Base-by-base conservation (phyloP, 2,797 vertebrate genomes). In the Gephyroberyx darwinii region DNA sequence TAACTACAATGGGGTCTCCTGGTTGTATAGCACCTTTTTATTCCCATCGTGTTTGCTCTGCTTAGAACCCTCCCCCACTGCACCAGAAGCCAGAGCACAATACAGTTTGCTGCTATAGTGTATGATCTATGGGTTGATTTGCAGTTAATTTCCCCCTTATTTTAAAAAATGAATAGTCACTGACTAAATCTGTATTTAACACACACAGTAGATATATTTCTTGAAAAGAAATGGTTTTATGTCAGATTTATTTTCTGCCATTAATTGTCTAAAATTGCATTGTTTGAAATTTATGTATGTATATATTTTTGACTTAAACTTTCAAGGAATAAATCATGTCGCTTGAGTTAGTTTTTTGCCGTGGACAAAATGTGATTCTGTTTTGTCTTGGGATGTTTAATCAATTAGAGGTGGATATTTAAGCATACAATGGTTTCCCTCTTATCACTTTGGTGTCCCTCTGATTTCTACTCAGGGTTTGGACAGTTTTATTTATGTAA, bases 251-350 rank as follows among this genome's bases (percentile, higher is more conserved):
- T 79, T 86, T 86, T 86, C 57, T 83, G 76, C 65, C 65, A 56
- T 59, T 67, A 77, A 82, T 90, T 83, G 65, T 88, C 68, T 77
- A 67, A 86, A 73, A 83, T 85, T 89, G 77, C 84, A 87, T 88
- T 90, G 89, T 90, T 88, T 78, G 65, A 86, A 87, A 88, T 86
- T 73, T 47, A 47, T 89, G 84, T 90, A 65, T 89, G 83, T 89
- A 71, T 90, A 84, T 92, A 88, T 90, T 90, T 90, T 88, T 88
- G 80, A 88, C 79, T 74, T 82, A 80, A 82, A 89, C 79, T 87
- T 89, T 90, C 75, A 87, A 90, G 86, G 79, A 93, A 92, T 93
- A 92, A 91, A 92, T 93, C 80, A 82, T 87, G 71, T 91, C 35
- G 85, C 86, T 89, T 90, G 77, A 88, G 76, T 83, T 90, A 85